phyloP scores from a whole-genome alignment of 2,113 vertebrate genomes.

The Mus spicilegus region DNA sequence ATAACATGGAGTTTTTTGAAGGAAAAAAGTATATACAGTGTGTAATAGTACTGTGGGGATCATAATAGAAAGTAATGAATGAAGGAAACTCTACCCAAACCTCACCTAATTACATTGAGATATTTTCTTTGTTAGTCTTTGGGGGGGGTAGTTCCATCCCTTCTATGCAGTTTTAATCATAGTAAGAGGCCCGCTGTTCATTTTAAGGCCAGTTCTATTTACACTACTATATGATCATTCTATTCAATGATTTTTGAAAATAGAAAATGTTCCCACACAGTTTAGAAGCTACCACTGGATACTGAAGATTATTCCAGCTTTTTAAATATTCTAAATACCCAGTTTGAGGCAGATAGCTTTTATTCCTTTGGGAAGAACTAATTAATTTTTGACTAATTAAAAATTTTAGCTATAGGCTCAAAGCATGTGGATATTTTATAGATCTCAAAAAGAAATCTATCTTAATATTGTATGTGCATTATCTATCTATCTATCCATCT shows the following conservation, averaged over 20 bases:
- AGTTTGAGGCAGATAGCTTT: too few species aligned
- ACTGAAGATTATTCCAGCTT: not conserved
- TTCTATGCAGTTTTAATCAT: not conserved
- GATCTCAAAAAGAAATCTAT: not conserved
- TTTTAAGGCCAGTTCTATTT: conserved; percentile 6
- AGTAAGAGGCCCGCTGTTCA: not conserved
- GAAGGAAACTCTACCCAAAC: not conserved
- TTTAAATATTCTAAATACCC: not conserved
- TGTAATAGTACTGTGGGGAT: not conserved
- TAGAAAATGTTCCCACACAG: not conserved
- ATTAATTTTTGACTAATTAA: not conserved
- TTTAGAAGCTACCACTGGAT: not conserved
- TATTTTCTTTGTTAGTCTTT: not conserved
- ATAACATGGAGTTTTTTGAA: not conserved
- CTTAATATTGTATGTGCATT: not conserved
- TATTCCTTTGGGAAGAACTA: too few species aligned
- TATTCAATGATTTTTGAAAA: not conserved
- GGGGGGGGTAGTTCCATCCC: not conserved
- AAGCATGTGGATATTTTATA: not conserved
- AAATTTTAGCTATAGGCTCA: not conserved
- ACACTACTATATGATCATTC: not conserved
- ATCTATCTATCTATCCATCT: too few species aligned
- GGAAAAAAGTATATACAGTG: not conserved
- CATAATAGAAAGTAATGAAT: not conserved
- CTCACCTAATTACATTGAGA: not conserved